Evolutionary conservation across 2,113 vertebrate species (phyloP), one percentile per base, ranked within the genome.

Genomic region (Sclerurus mexicanus): DNA sequence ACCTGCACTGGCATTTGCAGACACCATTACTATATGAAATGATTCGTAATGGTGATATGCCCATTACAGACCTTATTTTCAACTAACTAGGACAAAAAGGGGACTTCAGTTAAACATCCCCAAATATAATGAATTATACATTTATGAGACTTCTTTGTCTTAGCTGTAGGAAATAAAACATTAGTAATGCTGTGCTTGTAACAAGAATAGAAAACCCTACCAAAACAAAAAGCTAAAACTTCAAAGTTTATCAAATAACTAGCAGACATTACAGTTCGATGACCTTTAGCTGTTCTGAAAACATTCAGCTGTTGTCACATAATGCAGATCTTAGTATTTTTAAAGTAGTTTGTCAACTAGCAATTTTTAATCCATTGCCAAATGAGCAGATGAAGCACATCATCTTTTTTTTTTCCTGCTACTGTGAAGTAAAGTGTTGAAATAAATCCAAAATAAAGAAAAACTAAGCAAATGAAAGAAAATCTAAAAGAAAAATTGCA

Each of bases 361-460:
- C 83, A 95, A 98, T 97, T 98, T 97, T 98, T 97, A 97, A 97
- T 97, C 96, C 68, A 79, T 53, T 98, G 98, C 97, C 98, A 98
- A 98, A 97, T 92, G 95, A 95, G 92, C 98, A 99, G 98, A 98
- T 97, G 98, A 97, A 95, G 87, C 23, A 94, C 73, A 98, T 99
- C 98, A 97, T 95, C 91, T 87, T 94, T 95, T 94, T 95, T 96
- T 96, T 96, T 93, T n/a, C n/a, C 94, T 94, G 98, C 99, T 98
- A 99, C 98, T 97, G 98, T 98, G 98, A 99, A 98, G 97, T 97
- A 98, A 97, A 97, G 97, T 89, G 92, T 95, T 98, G 96, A 98
- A 98, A 98, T 97, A 98, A 97, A 94, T 99, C 98, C 98, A 99
- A 99, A 99, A 98, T 98, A 99, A 99, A 99, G 98, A 98, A 97